Percentiles rank a stretch among this genome's conserved stretches.
These are phyloP conservation scores for Metopia argyrocephala DNA, from an alignment of 2,888 invertebrate genomes.

Conservation along the genomic window DNA sequence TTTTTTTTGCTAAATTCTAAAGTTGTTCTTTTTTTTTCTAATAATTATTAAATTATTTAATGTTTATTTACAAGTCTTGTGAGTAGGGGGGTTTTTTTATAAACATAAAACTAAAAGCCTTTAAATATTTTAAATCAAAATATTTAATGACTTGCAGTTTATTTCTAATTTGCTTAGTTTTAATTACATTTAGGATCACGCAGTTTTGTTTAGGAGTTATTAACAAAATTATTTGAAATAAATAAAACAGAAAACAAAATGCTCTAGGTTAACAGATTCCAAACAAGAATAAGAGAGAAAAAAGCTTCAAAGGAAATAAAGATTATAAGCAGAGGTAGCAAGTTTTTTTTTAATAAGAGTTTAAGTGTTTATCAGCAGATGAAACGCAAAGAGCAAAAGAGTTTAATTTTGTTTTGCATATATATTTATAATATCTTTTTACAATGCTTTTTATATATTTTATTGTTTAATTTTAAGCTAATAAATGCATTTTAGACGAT, in stretches of 20 bases:
- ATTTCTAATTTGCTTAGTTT: constrained; percentile 61
- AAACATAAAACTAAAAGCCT: background rate
- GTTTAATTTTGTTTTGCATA: background rate
- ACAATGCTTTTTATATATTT: constrained; percentile 9
- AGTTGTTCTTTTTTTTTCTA: constrained; percentile 65
- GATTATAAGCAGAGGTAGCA: constrained; percentile 61
- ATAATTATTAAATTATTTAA: constrained; percentile 51
- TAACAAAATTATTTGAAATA: background rate
- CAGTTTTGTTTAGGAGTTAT: constrained; percentile 46
- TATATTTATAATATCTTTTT: constrained; percentile 5
- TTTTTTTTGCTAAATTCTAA: constrained; percentile 42
- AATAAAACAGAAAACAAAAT: background rate
- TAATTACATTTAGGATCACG: constrained; percentile 63
- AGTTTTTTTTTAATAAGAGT: background rate
- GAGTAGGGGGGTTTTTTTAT: constrained; percentile 67
- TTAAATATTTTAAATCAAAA: constrained; percentile 14
- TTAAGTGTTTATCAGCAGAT: constrained; percentile 8
- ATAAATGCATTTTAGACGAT: constrained; percentile 59
- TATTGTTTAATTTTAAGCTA: constrained; percentile 41
- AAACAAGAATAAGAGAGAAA: background rate
- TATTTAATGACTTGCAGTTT: background rate
- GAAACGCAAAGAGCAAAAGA: background rate
- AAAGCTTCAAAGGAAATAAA: background rate
- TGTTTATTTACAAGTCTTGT: constrained; percentile 76
- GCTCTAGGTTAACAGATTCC: too few species aligned